Evolutionary conservation across 2,797 vertebrate species (phyloP).

Genomic region (Lophius americanus): DNA sequence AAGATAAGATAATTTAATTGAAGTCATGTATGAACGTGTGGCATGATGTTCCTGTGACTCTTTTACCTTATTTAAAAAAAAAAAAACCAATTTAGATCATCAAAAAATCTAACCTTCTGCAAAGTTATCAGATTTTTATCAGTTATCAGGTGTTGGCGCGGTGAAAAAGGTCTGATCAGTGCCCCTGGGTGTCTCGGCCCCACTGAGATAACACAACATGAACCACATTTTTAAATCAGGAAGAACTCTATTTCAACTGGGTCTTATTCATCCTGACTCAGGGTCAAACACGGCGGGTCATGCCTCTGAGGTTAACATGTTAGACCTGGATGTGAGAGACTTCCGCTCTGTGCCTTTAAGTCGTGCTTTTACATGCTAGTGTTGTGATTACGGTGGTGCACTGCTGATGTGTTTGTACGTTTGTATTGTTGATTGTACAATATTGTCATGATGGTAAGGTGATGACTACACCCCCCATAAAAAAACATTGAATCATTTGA

Average conservation of each 20-base stretch:
- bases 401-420: not conserved
- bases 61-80: too few relatives aligned
- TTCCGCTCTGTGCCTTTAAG: constrained; percentile 12
- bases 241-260: constrained; percentile 18
- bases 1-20: too few relatives aligned
- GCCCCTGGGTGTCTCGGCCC: constrained; percentile 6
- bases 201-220: constrained; percentile 26
- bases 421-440: too few relatives aligned
- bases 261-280: constrained; percentile 42
- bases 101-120: too few relatives aligned
- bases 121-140: too few relatives aligned
- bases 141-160: not conserved
- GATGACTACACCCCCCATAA: too few relatives aligned
- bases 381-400: constrained; percentile 1
- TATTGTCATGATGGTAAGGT: too few relatives aligned
- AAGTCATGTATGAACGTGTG: too few relatives aligned
- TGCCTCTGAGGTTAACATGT: constrained; percentile 25
- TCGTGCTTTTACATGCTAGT: constrained; percentile 16
- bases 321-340: constrained; percentile 32
- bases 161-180: constrained; percentile 12
- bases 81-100: too few relatives aligned
- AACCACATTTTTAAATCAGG: constrained; percentile 22
- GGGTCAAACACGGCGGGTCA: constrained; percentile 12
- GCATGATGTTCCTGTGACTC: too few relatives aligned
- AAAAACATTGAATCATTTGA: too few relatives aligned